Percentiles rank a stretch among this genome's conserved stretches.
phyloP scores from a whole-genome alignment of 2,797 vertebrate genomes.

The Euthynnus affinis region DNA sequence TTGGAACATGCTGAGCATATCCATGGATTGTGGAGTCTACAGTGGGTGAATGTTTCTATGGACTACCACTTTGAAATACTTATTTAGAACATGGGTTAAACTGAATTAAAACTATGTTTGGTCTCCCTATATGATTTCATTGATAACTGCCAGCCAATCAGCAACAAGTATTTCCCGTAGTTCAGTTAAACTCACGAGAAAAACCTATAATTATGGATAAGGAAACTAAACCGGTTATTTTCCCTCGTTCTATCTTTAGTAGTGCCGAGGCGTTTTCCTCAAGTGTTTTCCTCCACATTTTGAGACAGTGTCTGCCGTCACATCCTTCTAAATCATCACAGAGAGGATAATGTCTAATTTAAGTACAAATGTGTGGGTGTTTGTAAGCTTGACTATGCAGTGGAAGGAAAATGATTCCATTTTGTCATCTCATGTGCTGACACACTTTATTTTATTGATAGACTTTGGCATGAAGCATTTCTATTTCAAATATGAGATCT shows the following conservation, averaged over 20 bases:
- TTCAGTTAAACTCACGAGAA: neutral
- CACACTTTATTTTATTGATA: conserved; percentile 5
- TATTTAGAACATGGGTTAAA: too few species aligned
- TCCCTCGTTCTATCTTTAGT: neutral
- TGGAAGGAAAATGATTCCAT: conserved; percentile 17
- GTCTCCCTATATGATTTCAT: too few species aligned
- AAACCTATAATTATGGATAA: neutral
- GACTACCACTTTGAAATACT: too few species aligned
- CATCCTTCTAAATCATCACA: neutral
- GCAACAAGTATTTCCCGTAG: neutral
- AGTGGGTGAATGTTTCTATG: too few species aligned
- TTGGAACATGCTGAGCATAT: too few species aligned
- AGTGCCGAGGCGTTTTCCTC: neutral
- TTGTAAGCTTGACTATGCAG: neutral
- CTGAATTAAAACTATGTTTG: too few species aligned
- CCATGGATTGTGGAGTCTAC: too few species aligned
- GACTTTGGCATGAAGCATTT: conserved; percentile 7
- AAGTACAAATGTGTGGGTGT: conserved; percentile 7
- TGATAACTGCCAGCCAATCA: neutral
- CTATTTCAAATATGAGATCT: conserved; percentile 1
- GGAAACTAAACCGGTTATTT: neutral
- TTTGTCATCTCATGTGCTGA: conserved; percentile 10
- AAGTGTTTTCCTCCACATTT: neutral
- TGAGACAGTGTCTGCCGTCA: neutral
- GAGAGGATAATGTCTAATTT: conserved; percentile 19